Base-by-base conservation (phyloP, 2,888 invertebrate genomes). In the Gisinianus flammeolus region DNA sequence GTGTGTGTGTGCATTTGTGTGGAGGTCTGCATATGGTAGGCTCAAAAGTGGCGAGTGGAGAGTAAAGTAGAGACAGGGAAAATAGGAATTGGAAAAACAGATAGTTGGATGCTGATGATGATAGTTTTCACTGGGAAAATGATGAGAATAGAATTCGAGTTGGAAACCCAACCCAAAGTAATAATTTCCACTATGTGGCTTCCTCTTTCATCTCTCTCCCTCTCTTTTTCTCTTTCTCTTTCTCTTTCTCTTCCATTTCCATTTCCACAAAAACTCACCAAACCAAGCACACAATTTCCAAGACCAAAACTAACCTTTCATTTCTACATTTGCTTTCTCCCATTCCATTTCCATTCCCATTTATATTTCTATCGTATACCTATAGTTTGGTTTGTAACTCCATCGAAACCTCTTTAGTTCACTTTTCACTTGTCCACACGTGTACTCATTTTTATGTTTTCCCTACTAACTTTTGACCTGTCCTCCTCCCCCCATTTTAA, bases 131-230 rank as follows among this genome's bases (percentile, higher is more conserved):
- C 30, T 66, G 66, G 66, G 30, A 66, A 24, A 35, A 68, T 68
- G 68, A 68, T 68, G 68, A 68, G 35, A 68, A 44, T 44, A 31
- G 68, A 44, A 68, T 35, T 68, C 31, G 44, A 68, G 68, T 68
- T 35, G 68, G 35, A 68, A 64, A 64, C 26, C 0, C 64, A 26
- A 44, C 44, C 19, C 22, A 30, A 44, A 44, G 68, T 68, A 33
- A 68, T 68, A 68, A 68, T 44, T 68, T 68, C 68, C 26, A 33
- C 64, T 28, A 26, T 26, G 22, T 30, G 64, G 28, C 64, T 64
- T 64, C 64, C 64, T 64, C 56, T 64, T 64, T 64, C 64, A 64
- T 64, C 64, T 64, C 28, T n/a, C n/a, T n/a, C n/a, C n/a, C n/a
- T n/a, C n/a, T n/a, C n/a, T n/a, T n/a, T n/a, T n/a, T n/a, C n/a